Evolutionary conservation across 2,888 invertebrate genomes (phyloP), one percentile per base, ranked within the genome.

Genomic region (Drosophila ustulata): DNA sequence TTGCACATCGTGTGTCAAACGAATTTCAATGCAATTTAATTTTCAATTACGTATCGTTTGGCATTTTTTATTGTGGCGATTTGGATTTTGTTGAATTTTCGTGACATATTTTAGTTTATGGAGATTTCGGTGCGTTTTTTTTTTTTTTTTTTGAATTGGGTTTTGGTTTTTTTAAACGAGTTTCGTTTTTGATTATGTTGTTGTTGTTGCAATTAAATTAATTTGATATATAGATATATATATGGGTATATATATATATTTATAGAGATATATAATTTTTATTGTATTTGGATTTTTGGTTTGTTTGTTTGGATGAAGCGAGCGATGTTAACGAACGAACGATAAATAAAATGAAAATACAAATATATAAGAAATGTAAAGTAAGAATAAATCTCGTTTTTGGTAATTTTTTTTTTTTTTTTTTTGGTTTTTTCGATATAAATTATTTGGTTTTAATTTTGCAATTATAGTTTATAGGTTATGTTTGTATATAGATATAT

Each of bases 301-400:
- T 88, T 85, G 80, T 84, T 85, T 80, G 80, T 89, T 87, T 87
- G 78, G 87, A 90, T 90, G 90, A 88, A 90, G 90, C 87, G 83
- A 83, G 83, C 83, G 84, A 84, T 84, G 87, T 87, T 84, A 90
- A 90, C 89, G 90, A 90, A 89, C 90, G 90, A 90, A 90, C 89
- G 88, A 90, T 89, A 90, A 90, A 89, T 89, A 90, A 90, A 90
- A 91, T 89, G 89, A 91, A 91, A 91, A 90, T 91, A 91, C 90
- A 91, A 91, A 91, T 90, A 90, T 91, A 90, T 90, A 90, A 90
- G 83, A 90, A 89, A 90, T 89, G 84, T 90, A 89, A 90, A 91
- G 88, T 86, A 90, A 56, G 55, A 56, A 45, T 83, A 90, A 89
- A 77, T 90, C 83, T 88, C 71, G 77, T 69, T 68, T 68, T 86